Base-by-base conservation (phyloP, 2,888 invertebrate species). In the Sesamia inferens region DNA sequence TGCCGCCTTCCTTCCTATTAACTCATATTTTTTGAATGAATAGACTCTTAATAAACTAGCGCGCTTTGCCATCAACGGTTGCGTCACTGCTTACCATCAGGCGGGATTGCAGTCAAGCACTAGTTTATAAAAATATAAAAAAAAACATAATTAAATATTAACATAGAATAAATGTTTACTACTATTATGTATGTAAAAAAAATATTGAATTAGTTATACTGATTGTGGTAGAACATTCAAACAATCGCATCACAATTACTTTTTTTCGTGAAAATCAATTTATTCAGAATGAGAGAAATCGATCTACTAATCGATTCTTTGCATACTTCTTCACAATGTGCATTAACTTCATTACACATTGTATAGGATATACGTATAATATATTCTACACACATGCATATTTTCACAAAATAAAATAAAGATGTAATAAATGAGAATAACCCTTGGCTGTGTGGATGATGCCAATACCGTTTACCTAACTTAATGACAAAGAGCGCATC, bases 401-500 rank as follows among this genome's bases (percentile, higher is more conserved):
- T 48, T 48, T 31, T 31, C 16, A n/a, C 58, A 39, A 65, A 48
- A 51, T 5, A 39, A 65, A 48, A 51, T 5, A 61, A 24, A 16
- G 8, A 7, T 16, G 4, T 10, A 70, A 78, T 19, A 44, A 51
- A 55, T 19, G 31, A 55, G 79, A 31, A 61, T 24, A 57, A 31
- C 42, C 51, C 57, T 44, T 16, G 47, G 19, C 57, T 57, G 22
- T 19, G 22, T 55, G 55, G 51, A 57, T 31, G 57, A 76, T 22
- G 66, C 81, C 51, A 63, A 75, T 63, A 57, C 81, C 24, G 67
- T 80, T 78, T 66, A 80, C 57, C 75, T 61, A 57, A 68, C 47
- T 58, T 57, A 71, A 82, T 68, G 72, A 65, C 72, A 65, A 82
- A 65, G 76, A 73, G 73, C 73, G 54, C 73, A 72, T 66, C 82